phyloP scores from a whole-genome alignment of 2,113 vertebrate species.

The Tragelaphus imberbis region DNA sequence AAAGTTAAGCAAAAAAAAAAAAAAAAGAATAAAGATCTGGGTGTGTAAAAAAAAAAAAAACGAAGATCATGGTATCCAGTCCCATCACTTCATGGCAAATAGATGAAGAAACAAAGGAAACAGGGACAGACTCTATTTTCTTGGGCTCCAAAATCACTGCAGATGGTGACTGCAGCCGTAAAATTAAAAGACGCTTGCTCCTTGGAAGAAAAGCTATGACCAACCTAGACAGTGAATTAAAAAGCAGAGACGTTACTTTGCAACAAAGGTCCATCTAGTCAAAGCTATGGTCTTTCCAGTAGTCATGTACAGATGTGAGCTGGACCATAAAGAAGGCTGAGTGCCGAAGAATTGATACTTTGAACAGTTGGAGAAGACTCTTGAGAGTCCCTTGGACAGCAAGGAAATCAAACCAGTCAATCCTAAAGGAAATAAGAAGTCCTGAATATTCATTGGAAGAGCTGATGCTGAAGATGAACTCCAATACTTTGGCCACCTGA shows the following conservation, averaged over 20 bases:
- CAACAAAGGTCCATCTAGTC: not conserved
- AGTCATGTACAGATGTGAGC: not conserved
- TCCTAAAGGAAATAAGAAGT: not conserved
- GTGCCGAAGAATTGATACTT: not conserved
- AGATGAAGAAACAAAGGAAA: not conserved
- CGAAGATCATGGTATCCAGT: not conserved
- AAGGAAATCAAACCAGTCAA: not conserved
- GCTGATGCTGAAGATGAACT: not conserved
- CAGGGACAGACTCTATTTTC: not conserved
- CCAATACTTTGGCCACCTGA: not conserved
- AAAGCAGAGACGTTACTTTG: not conserved
- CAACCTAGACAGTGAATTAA: not conserved
- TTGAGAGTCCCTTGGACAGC: not conserved
- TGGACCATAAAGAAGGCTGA: not conserved
- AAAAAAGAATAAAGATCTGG: no score
- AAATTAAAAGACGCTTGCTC: not conserved
- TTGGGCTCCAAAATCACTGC: not conserved
- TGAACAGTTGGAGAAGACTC: not conserved
- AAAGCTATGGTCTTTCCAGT: not conserved
- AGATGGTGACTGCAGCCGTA: not conserved
- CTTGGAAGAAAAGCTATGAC: not conserved
- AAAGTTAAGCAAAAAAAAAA: no score
- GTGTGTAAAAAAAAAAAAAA: no score
- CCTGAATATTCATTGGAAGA: not conserved
- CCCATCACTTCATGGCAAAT: not conserved